Evolutionary conservation across 2,888 invertebrate species (phyloP).

Genomic region (Synanthedon formicaeformis): DNA sequence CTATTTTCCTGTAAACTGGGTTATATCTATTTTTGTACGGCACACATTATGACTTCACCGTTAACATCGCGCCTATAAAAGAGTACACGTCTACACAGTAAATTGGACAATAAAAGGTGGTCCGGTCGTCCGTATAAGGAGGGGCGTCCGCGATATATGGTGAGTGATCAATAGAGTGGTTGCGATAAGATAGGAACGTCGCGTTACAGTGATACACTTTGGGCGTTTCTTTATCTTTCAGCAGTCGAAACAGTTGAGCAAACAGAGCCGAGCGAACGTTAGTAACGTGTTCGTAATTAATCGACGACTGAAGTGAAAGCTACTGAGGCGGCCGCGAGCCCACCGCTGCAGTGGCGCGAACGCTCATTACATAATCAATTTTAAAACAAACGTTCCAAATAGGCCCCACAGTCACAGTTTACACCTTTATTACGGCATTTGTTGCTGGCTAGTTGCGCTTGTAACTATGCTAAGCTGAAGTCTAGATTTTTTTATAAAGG

Average conservation of each 20-base stretch:
- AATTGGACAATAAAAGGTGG: conserved; percentile 64
- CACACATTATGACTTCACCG: conserved; percentile 67
- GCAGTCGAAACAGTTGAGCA: conserved; percentile 64
- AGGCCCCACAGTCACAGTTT: conserved; percentile 8
- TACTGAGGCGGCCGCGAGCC: conserved; percentile 22
- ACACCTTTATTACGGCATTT: neutral
- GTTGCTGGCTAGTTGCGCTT: neutral
- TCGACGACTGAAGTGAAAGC: conserved; percentile 61
- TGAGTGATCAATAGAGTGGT: conserved; percentile 62
- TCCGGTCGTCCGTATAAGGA: conserved; percentile 59
- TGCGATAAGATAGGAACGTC: conserved; percentile 61
- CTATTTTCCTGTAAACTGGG: conserved; percentile 65
- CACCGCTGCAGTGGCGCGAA: conserved; percentile 33
- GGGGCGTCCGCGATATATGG: conserved; percentile 61
- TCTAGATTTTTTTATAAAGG: no score
- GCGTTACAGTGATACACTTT: conserved; percentile 43
- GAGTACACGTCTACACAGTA: conserved; percentile 49
- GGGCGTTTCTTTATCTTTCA: conserved; percentile 63
- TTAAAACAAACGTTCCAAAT: conserved; percentile 61
- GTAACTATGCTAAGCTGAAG: no score
- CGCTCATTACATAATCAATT: conserved; percentile 64
- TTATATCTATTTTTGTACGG: conserved; percentile 59
- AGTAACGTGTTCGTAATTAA: conserved; percentile 54
- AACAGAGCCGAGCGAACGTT: conserved; percentile 59
- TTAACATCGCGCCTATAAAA: conserved; percentile 57